phyloP scores from a whole-genome alignment of 2,888 invertebrate genomes.

The Lasioglossum pauxillum region DNA sequence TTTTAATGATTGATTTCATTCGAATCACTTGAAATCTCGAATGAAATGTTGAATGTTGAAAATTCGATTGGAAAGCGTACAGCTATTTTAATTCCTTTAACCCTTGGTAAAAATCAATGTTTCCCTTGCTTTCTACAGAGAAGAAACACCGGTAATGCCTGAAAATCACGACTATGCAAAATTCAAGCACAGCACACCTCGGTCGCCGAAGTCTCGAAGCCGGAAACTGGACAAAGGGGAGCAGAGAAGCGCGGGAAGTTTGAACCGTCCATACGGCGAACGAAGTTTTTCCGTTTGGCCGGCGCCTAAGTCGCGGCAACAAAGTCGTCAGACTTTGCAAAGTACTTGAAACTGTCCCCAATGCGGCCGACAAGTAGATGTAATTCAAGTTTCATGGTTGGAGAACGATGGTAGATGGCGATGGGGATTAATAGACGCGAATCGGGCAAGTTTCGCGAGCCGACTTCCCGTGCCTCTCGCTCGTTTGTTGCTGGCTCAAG shows the following conservation, averaged over 20 bases:
- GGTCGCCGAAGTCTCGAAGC: neutral
- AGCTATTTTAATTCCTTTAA: neutral
- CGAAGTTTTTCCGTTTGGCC: constrained; percentile 2
- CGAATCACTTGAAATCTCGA: neutral
- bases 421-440: constrained; percentile 43
- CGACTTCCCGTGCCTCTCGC: constrained; percentile 31
- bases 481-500: constrained; percentile 51
- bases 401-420: neutral
- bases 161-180: neutral
- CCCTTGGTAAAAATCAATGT: neutral
- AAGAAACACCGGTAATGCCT: neutral
- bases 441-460: constrained; percentile 52
- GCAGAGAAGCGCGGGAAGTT: neutral
- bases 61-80: too few relatives aligned
- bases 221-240: neutral
- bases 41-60: neutral
- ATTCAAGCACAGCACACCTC: neutral
- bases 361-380: constrained; percentile 43
- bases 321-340: constrained; percentile 26
- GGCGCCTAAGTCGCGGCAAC: constrained; percentile 23
- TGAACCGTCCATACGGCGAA: constrained; percentile 15
- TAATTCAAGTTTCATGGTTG: constrained; percentile 60
- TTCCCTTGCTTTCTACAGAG: too few relatives aligned
- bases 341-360: constrained; percentile 52
- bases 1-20: neutral